Evolutionary conservation across 2,113 vertebrate genomes (phyloP), one percentile per base, ranked within the genome.

Genomic region (Chaenogobius annularis): DNA sequence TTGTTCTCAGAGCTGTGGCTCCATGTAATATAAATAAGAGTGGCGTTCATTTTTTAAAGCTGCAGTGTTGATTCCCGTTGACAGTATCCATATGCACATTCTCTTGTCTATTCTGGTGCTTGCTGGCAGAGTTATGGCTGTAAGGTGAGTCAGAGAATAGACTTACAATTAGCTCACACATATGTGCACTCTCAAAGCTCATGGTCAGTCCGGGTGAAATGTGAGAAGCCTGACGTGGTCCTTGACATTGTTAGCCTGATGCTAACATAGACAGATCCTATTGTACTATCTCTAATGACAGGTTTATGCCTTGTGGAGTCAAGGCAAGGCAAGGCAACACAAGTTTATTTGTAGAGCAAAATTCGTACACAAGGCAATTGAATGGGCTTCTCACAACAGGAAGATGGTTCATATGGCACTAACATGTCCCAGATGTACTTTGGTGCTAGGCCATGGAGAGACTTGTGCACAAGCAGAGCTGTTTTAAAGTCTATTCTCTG

Each of bases 41-140:
- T 15, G 11, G 3, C 71, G 77, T 65, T 23, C 54, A 56, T 68
- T 75, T 66, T 58, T 68, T 73, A 44, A 17, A 23, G 61, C 68
- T 31, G 35, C 10, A 31, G 40, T 73, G 55, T 69, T 83, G 62
- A 80, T 69, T 77, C 61, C 37, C 14, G 37, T 77, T 83, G 82
- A 85, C 82, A 78, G 31, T 80, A 83, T 70, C 83, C 83, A 83
- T 81, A 82, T 75, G 73, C 83, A 59, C 80, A 80, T 83, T 82
- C 77, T 79, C 55, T 11, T 63, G 75, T 83, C 78, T 86, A 54
- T 73, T 83, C 68, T 75, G 68, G 68, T 17, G 78, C 64, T 61
- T 52, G 72, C 63, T 74, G 55, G 56, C 73, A 75, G 79, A 81
- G 69, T 80, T 68, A 66, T 78, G 72, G 63, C 26, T 63, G 23